Evolutionary conservation across 2,888 invertebrate genomes (phyloP), one percentile per base, ranked within the genome.

Genomic region (Drosophila kambysellisi): DNA sequence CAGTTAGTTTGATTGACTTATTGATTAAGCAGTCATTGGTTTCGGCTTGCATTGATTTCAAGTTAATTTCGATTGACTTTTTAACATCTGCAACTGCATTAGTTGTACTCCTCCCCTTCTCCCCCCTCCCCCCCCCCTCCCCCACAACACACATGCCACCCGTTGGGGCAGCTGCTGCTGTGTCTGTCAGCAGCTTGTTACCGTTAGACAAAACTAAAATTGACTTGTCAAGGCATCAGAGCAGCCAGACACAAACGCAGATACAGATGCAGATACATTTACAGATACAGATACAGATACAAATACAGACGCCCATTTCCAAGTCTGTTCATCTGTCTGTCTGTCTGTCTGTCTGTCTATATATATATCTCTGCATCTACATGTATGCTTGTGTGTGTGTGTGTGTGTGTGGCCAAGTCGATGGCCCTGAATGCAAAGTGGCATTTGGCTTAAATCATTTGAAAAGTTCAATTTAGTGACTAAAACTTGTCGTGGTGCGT

Each of bases 381-480:
- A 46, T 46, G 20, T 25, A n/a, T 61, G 35, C 57, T 4, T 46
- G 37, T 71, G 41, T 64, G 57, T 64, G 43, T 71, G 41, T 53
- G 48, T 43, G 67, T 70, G 74, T 82, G 79, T 79, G 79, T 70
- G 82, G 81, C 81, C 81, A 83, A 81, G 81, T 83, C 83, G 81
- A 62, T 83, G 81, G 81, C 81, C 81, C 81, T 81, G 81, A 81
- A 81, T 81, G 83, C 74, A 81, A 81, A 81, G 81, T 81, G 83
- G 77, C 83, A 81, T 83, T 81, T 77, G 83, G 81, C 74, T 83
- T 80, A 83, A 81, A 81, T 81, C 83, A 81, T 81, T 81, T 83
- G 81, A 81, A 81, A 83, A 83, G 81, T 81, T 81, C 83, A 81
- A 83, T 81, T 83, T 81, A 81, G 83, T 83, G 74, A 77, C 81